These are phyloP conservation scores for Amia ocellicauda DNA, from an alignment of 2,113 vertebrate genomes.

Conservation along the genomic window DNA sequence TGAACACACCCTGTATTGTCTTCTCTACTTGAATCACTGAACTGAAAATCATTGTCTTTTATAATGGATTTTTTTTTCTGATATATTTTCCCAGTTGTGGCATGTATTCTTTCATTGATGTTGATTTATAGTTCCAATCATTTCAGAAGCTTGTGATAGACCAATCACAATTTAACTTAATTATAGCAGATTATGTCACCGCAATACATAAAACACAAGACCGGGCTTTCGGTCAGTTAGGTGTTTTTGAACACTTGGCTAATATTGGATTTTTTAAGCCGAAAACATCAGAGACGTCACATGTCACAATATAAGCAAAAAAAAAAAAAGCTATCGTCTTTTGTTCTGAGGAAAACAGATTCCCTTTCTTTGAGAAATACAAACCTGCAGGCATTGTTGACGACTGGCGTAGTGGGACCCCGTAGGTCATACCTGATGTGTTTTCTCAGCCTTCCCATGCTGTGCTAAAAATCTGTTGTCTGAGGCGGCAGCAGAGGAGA, in stretches of 20 bases:
- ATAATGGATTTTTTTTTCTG: no score
- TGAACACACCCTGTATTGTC: neutral
- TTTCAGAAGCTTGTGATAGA: no score
- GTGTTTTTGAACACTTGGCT: no score
- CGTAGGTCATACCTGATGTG: slow-evolving; percentile 58
- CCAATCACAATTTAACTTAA: no score
- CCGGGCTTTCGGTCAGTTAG: no score
- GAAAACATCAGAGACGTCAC: no score
- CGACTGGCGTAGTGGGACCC: slow-evolving; percentile 46
- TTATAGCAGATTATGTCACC: no score
- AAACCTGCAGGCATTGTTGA: slow-evolving; percentile 50
- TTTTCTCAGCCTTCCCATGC: slow-evolving; percentile 65
- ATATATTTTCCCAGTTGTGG: no score
- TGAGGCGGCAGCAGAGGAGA: slow-evolving; percentile 64
- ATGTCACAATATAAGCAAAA: neutral
- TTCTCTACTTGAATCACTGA: neutral
- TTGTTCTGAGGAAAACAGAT: neutral
- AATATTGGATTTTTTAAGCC: no score
- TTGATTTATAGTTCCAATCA: no score
- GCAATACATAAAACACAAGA: no score
- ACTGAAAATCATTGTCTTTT: neutral
- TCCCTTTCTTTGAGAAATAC: slow-evolving; percentile 20
- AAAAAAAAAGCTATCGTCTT: slow-evolving; percentile 10
- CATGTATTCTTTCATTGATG: no score
- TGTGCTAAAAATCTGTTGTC: slow-evolving; percentile 72